Percentiles rank a stretch among this genome's conserved stretches.
phyloP scores from a whole-genome alignment of 2,888 invertebrate genomes.

The Pasiphila rectangulata region DNA sequence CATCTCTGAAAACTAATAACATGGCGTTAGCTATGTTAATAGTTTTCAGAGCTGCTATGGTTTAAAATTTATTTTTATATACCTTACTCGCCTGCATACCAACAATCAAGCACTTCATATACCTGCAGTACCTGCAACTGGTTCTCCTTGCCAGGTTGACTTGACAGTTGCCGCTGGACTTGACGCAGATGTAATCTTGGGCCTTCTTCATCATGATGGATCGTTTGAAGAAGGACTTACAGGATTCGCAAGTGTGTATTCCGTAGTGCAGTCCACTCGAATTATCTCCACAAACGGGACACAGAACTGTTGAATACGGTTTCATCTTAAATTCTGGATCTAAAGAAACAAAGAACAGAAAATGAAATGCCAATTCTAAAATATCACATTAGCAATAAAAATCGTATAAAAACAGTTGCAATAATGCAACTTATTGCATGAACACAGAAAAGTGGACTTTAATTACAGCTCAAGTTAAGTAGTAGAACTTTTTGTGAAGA shows the following conservation, averaged over 20 bases:
- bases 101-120: constrained; percentile 40
- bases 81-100: constrained; percentile 43
- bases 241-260: constrained; percentile 49
- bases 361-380: no score
- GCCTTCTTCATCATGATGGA: constrained; percentile 44
- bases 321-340: neutral
- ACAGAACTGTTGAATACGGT: constrained; percentile 15
- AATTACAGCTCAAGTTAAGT: no score
- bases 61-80: no score
- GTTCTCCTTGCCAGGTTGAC: constrained; percentile 44
- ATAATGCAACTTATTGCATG: no score
- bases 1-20: no score
- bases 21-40: no score
- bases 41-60: no score
- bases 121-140: constrained; percentile 51
- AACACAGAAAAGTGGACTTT: no score
- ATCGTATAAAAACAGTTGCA: no score
- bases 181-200: constrained; percentile 42
- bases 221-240: constrained; percentile 54
- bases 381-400: no score
- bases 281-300: constrained; percentile 47
- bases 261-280: constrained; percentile 52
- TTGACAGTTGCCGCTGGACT: constrained; percentile 29
- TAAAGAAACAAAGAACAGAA: neutral
- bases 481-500: no score